A percentile compares a stretch with the other conserved stretches of the same genome.
phyloP scores from a whole-genome alignment of 2,888 invertebrate species.

The Galerucella nymphaeae region DNA sequence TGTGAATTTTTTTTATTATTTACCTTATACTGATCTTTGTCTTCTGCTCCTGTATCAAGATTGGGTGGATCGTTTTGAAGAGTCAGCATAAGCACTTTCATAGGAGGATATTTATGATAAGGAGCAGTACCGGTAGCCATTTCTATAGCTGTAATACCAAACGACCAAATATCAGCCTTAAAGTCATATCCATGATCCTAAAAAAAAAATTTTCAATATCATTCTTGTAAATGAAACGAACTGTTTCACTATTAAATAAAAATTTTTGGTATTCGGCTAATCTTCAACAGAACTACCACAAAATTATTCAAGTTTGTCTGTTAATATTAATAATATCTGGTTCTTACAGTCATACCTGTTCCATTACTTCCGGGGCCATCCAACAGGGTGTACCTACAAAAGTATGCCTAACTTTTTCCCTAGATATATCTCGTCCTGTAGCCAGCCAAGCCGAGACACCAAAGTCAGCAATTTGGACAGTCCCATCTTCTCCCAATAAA shows the following conservation, averaged over 20 bases:
- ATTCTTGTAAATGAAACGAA: not conserved
- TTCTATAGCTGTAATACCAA: conserved; percentile 98
- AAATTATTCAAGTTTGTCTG: too few species aligned
- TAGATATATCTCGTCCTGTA: conserved; percentile 90
- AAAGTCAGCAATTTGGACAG: conserved; percentile 98
- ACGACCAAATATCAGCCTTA: conserved; percentile 95
- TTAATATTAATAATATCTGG: not conserved
- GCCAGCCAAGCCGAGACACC: conserved; percentile 98
- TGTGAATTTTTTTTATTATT: not conserved
- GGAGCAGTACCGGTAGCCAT: conserved; percentile 99
- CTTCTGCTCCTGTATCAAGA: conserved; percentile 93
- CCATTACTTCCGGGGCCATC: conserved; percentile 99
- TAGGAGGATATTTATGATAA: conserved; percentile 98
- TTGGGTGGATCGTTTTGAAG: conserved; percentile 98
- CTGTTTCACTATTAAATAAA: not conserved
- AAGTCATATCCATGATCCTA: conserved; percentile 97
- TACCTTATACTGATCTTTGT: conserved; percentile 95
- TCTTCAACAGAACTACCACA: too few species aligned
- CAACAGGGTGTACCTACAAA: conserved; percentile 99
- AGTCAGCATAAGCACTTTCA: conserved; percentile 99
- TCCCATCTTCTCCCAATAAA: conserved; percentile 94
- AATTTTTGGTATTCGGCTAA: too few species aligned
- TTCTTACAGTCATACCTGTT: conserved; percentile 75
- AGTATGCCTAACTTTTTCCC: conserved; percentile 95
- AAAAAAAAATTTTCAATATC: conserved; percentile 41